Evolutionary conservation across 2,797 vertebrate genomes (phyloP).

Genomic region (Cygnus olor): DNA sequence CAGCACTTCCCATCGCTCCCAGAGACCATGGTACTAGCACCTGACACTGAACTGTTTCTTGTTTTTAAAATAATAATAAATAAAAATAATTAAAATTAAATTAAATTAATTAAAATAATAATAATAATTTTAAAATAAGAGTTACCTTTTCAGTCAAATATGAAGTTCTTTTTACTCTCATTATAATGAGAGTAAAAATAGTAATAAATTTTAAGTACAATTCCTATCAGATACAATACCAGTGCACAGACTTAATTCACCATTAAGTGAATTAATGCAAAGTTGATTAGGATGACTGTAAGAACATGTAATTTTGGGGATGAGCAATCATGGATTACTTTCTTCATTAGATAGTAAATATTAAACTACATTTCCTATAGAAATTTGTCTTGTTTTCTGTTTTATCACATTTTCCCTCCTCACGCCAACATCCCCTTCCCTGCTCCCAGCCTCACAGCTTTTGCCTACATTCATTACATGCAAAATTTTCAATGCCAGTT

Average conservation of each 20-base stretch:
- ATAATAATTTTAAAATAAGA: neutral
- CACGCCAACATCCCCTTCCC: neutral
- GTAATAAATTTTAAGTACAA: neutral
- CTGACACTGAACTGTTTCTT: neutral
- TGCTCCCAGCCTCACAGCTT: neutral
- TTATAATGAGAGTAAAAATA: neutral
- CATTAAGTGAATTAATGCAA: neutral
- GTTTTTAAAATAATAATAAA: neutral
- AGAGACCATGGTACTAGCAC: neutral
- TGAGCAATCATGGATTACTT: neutral
- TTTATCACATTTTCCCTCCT: neutral
- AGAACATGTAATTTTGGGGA: neutral
- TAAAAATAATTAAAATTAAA: no score
- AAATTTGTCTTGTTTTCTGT: neutral
- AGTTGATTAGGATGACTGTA: neutral
- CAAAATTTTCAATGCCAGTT: constrained; percentile 12
- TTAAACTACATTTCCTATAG: neutral
- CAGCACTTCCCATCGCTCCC: neutral
- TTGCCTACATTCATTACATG: constrained; percentile 27
- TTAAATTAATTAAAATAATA: no score
- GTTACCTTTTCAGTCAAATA: neutral
- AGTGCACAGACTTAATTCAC: neutral
- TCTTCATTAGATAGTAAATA: neutral
- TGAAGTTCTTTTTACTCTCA: neutral
- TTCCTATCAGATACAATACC: neutral